Evolutionary conservation across 2,888 invertebrate genomes (phyloP), one percentile per base, ranked within the genome.

Genomic region (Monopis laevigella): DNA sequence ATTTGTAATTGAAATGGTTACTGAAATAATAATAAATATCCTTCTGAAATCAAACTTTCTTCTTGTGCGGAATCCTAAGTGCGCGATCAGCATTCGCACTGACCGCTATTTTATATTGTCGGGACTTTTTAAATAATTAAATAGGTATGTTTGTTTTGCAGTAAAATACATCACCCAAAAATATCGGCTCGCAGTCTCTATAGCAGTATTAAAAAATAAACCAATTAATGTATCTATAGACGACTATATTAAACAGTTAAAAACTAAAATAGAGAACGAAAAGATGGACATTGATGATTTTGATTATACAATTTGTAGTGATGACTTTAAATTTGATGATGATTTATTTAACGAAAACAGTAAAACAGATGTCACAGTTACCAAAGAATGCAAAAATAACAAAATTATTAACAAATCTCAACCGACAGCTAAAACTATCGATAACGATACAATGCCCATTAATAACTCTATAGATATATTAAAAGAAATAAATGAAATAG

Each of bases 201-300:
- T 70, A 47, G 60, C 62, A 2, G 49, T 71, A 1, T 38, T 73
- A 35, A 63, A 56, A 51, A 54, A 48, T 0, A 69, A 65, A 56
- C 70, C 71, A 1, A 41, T 51, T n/a, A 43, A 59, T 12, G 0
- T 55, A 21, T 46, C 51, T 2, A 45, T 58, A 2, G 51, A 55
- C 6, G 42, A 58, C 11, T 62, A 66, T 40, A 46, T 72, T 41
- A 21, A 52, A 34, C 41, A 53, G 17, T 39, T 72, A 4, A 14
- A 21, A 30, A 24, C 19, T 13, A 36, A 21, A 5, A 10, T 43
- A 11, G 10, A 36, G 21, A 11, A 46, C n/a, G 42, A 52, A 14
- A 40, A 52, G 12, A 48, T 45, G 32, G 55, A 54, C 2, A 36
- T 21, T 4, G 56, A 55, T 3, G 56, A 62, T 41, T 28, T 53